Percentiles rank a stretch among this genome's conserved stretches.
Evolutionary conservation across 2,888 invertebrate genomes (phyloP).

Genomic region (Serripes groenlandicus): DNA sequence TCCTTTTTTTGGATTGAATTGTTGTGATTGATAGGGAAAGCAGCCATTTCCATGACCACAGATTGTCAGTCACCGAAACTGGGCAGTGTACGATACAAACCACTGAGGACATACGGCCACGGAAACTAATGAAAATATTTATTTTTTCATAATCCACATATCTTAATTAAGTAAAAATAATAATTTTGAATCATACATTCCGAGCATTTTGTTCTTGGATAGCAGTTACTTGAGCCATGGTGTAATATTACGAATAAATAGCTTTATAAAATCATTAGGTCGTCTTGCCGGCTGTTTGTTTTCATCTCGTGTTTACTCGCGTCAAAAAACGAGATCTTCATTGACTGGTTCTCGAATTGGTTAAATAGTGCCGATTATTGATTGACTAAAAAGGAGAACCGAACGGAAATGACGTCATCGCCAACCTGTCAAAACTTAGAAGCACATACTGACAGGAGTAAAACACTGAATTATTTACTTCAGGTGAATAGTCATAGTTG

Average conservation of each 20-base stretch:
- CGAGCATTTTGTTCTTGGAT: conserved; percentile 53
- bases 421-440: conserved; percentile 74
- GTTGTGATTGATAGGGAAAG: too few species aligned
- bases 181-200: conserved; percentile 48
- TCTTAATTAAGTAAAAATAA: too few species aligned
- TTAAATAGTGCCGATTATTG: not conserved
- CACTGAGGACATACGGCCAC: too few species aligned
- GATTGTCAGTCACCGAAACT: too few species aligned
- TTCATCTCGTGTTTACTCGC: conserved; percentile 18
- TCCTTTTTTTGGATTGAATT: too few species aligned
- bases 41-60: too few species aligned
- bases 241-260: not conserved
- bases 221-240: conserved; percentile 33
- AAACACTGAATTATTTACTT: not conserved
- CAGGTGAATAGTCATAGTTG: not conserved
- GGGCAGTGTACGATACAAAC: too few species aligned
- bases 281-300: conserved; percentile 5
- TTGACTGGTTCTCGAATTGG: conserved; percentile 7
- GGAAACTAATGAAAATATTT: not conserved
- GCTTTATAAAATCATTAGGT: not conserved
- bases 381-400: conserved; percentile 27
- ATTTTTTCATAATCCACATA: too few species aligned
- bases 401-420: conserved; percentile 74
- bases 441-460: not conserved
- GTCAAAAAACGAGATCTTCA: not conserved